These are phyloP conservation scores for Cephus cinctus DNA, from an alignment of 1,140 invertebrate genomes.

Conservation along the genomic window DNA sequence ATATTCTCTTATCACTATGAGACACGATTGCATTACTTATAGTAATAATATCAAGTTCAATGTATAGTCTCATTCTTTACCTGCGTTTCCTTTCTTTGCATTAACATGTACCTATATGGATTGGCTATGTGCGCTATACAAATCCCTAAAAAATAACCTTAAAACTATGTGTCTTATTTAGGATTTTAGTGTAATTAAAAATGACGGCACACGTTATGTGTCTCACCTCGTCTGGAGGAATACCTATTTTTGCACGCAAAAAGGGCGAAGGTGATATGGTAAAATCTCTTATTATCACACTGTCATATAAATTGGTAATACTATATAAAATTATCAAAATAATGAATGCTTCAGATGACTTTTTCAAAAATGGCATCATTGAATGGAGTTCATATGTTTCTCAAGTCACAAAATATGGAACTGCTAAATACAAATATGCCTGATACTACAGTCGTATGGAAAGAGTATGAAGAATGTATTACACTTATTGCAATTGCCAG, in stretches of 20 bases:
- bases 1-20: too few relatives aligned
- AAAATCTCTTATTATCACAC: slow-evolving; percentile 22
- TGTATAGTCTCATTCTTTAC: too few relatives aligned
- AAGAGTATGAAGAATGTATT: slow-evolving; percentile 68
- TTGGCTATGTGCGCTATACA: too few relatives aligned
- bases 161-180: too few relatives aligned
- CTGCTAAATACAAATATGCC: slow-evolving; percentile 66
- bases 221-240: slow-evolving; percentile 67
- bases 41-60: too few relatives aligned
- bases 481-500: slow-evolving; percentile 67
- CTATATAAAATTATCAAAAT: too few relatives aligned
- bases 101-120: too few relatives aligned
- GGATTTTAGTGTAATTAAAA: too few relatives aligned
- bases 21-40: too few relatives aligned
- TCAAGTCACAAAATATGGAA: slow-evolving; percentile 68
- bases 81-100: too few relatives aligned
- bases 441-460: slow-evolving; percentile 73
- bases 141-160: too few relatives aligned
- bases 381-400: slow-evolving; percentile 83
- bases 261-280: slow-evolving; percentile 67
- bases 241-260: slow-evolving; percentile 71
- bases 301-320: neutral
- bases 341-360: slow-evolving; percentile 70
- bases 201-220: slow-evolving; percentile 72
- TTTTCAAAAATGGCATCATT: slow-evolving; percentile 78